Conservation (phyloP, 2,888 invertebrate species). For the Xanthorhoe designata region DNA sequence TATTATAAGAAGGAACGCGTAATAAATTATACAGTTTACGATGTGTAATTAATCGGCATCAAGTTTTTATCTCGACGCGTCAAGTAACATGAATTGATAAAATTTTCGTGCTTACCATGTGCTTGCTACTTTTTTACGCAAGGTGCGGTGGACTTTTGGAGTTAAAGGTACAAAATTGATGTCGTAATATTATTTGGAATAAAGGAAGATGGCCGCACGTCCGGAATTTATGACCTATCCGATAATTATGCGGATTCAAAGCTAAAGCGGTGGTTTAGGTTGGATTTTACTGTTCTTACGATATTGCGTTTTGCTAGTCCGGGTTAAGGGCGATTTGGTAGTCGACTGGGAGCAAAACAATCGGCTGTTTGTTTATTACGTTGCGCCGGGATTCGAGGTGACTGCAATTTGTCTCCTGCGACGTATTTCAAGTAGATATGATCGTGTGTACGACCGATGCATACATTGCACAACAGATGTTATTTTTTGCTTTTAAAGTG, state of each 20-base stretch:
- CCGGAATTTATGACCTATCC: conserved; percentile 75
- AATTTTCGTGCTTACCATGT: conserved; percentile 44
- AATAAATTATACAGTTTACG: conserved; percentile 59
- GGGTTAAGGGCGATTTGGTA: conserved; percentile 62
- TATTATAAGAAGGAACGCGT: conserved; percentile 39
- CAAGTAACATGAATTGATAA: conserved; percentile 57
- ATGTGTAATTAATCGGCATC: conserved; percentile 62
- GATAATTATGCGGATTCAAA: conserved; percentile 82
- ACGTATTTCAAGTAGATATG: conserved; percentile 81
- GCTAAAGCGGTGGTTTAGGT: conserved; percentile 60
- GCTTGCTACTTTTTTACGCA: conserved; percentile 52
- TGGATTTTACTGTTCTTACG: conserved; percentile 68
- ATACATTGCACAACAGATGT: conserved; percentile 76
- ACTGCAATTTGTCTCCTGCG: conserved; percentile 80
- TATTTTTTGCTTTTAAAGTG: conserved; percentile 67
- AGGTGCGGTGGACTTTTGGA: conserved; percentile 45
- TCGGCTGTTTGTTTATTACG: conserved; percentile 65
- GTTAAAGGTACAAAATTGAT: conserved; percentile 30
- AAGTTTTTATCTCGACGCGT: conserved; percentile 59
- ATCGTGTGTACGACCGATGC: conserved; percentile 75
- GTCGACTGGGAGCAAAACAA: conserved; percentile 58
- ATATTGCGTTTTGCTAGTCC: conserved; percentile 48
- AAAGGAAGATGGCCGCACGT: conserved; percentile 56
- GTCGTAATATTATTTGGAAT: conserved; percentile 42
- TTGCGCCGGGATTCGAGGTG: conserved; percentile 69